Evolutionary conservation across 1,140 invertebrate genomes (phyloP).

Genomic region (Drosophila nebulosa): DNA sequence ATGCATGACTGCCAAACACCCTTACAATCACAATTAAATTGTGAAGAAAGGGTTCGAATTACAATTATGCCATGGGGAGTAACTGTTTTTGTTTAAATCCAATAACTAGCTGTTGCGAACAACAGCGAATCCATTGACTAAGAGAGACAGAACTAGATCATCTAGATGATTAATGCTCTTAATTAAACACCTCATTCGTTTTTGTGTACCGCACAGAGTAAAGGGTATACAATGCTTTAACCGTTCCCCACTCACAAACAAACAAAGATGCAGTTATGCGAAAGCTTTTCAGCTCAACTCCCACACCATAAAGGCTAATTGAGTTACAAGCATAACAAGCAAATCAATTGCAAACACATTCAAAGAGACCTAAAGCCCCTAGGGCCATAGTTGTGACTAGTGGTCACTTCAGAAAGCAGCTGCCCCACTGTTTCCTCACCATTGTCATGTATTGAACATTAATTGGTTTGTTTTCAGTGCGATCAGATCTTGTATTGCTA

Average conservation of each 20-base stretch:
- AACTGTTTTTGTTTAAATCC: too few species aligned
- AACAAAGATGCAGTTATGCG: not conserved
- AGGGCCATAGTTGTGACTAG: not conserved
- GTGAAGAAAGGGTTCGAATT: too few species aligned
- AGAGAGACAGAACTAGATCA: too few species aligned
- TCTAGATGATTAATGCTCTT: too few species aligned
- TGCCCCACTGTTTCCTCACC: not conserved
- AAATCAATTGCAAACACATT: not conserved
- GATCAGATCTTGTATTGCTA: not conserved
- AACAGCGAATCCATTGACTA: too few species aligned
- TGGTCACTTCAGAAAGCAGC: not conserved
- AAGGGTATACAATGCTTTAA: not conserved
- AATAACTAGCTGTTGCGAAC: too few species aligned
- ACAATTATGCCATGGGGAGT: too few species aligned
- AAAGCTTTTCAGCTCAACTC: not conserved
- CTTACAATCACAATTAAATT: too few species aligned
- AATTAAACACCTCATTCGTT: not conserved
- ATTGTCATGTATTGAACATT: constrained; percentile 1
- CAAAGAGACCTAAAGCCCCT: not conserved
- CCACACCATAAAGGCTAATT: not conserved
- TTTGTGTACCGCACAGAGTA: not conserved
- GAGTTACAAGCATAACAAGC: not conserved
- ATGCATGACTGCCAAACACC: too few species aligned
- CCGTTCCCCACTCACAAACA: not conserved
- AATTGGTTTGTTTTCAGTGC: constrained; percentile 7